Conservation (phyloP, 2,113 vertebrate genomes). For the Ceyx margarethae region DNA sequence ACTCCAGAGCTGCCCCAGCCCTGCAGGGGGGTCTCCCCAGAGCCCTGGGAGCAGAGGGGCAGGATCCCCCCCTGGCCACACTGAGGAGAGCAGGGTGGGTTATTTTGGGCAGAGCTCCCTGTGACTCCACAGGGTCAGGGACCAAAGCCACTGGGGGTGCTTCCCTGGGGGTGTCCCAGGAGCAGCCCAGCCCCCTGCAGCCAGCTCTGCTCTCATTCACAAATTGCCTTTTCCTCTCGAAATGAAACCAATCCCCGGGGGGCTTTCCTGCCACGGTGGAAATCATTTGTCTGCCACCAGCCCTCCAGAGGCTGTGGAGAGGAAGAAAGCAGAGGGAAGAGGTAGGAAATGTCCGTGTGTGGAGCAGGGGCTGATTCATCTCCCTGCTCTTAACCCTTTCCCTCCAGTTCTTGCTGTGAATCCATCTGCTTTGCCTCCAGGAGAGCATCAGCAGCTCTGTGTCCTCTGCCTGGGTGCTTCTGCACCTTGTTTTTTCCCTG, state of each 20-base stretch:
- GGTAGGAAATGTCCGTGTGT: conserved; percentile 31
- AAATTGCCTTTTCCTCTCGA: neutral
- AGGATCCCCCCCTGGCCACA: neutral
- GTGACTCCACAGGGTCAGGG: neutral
- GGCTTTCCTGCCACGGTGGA: neutral
- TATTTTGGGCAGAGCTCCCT: neutral
- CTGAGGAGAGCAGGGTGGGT: rapidly evolving
- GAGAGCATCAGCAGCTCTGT: neutral
- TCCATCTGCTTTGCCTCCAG: neutral
- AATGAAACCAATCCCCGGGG: neutral
- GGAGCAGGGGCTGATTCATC: conserved; percentile 8
- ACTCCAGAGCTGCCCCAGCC: no score
- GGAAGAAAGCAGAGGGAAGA: neutral
- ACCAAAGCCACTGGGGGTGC: neutral
- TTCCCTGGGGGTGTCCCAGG: neutral
- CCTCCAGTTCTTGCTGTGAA: neutral
- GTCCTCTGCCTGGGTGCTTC: neutral
- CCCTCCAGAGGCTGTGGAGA: neutral
- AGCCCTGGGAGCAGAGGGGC: neutral
- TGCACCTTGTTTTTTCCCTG: neutral
- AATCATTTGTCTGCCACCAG: neutral
- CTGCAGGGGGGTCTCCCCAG: neutral
- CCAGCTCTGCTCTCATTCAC: neutral
- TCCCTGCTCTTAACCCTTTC: conserved; percentile 22
- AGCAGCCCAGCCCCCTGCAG: neutral